phyloP scores from a whole-genome alignment of 1,140 invertebrate genomes.

The Trichoplusia ni region DNA sequence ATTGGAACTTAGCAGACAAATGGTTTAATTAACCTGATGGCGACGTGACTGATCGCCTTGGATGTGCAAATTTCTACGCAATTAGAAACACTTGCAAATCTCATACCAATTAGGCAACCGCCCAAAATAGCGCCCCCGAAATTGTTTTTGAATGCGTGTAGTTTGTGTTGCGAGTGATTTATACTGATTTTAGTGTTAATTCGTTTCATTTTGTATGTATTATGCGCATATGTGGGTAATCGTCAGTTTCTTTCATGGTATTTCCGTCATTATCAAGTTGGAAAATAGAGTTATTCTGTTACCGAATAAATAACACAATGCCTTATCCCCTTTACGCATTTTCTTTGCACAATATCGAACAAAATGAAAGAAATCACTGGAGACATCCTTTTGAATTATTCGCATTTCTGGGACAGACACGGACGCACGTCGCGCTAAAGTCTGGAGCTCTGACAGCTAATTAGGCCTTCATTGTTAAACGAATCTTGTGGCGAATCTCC shows the following conservation, averaged over 20 bases:
- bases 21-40: constrained; percentile 81
- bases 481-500: constrained; percentile 65
- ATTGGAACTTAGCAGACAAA: constrained; percentile 69
- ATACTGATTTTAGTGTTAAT: constrained; percentile 53
- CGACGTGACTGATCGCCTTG: constrained; percentile 75
- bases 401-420: constrained; percentile 71
- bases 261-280: too few species aligned
- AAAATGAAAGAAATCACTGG: constrained; percentile 73
- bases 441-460: constrained; percentile 78
- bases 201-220: constrained; percentile 15
- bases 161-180: constrained; percentile 71
- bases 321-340: not conserved
- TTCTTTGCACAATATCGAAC: constrained; percentile 28
- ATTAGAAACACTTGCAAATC: constrained; percentile 81
- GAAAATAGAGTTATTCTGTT: too few species aligned
- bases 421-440: constrained; percentile 50
- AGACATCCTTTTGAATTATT: constrained; percentile 79
- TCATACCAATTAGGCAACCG: constrained; percentile 79
- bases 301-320: too few species aligned
- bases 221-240: not conserved
- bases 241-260: too few species aligned
- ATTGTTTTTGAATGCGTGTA: constrained; percentile 79
- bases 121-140: constrained; percentile 78
- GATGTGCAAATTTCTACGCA: constrained; percentile 75
- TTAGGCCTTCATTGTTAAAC: constrained; percentile 78